These are phyloP conservation scores for Drosophila pachea DNA, from an alignment of 1,140 invertebrate species.

Conservation along the genomic window DNA sequence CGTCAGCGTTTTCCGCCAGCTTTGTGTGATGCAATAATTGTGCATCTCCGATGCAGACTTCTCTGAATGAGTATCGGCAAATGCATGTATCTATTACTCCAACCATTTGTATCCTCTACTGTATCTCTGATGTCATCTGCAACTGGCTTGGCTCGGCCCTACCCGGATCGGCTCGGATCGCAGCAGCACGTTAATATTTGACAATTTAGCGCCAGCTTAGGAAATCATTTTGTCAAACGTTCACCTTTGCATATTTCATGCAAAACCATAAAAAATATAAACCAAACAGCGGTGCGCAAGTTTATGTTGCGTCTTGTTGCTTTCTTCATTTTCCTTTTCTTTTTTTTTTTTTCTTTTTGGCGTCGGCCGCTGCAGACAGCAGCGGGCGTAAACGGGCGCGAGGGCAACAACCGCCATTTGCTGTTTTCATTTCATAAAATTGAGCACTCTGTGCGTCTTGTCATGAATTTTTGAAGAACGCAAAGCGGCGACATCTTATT, in stretches of 20 bases:
- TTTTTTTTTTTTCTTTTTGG: no score
- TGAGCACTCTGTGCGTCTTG: slow-evolving; percentile 72
- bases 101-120: neutral
- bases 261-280: slow-evolving; percentile 43
- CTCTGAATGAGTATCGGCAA: slow-evolving; percentile 4
- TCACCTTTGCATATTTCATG: slow-evolving; percentile 61
- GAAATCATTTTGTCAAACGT: slow-evolving; percentile 62
- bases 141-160: neutral
- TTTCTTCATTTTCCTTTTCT: no score
- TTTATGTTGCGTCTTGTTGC: neutral
- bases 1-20: slow-evolving; percentile 60
- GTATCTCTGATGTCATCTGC: slow-evolving; percentile 45
- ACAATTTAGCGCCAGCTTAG: slow-evolving; percentile 52
- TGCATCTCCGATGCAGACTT: slow-evolving; percentile 4
- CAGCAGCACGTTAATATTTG: slow-evolving; percentile 43
- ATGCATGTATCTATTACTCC: neutral
- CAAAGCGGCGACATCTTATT: slow-evolving; percentile 64
- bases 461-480: slow-evolving; percentile 74
- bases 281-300: slow-evolving; percentile 8
- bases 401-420: slow-evolving; percentile 47
- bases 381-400: neutral
- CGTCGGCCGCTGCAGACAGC: no score
- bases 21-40: slow-evolving; percentile 65
- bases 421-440: slow-evolving; percentile 74
- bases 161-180: no score